Conservation (phyloP, 2,113 vertebrate species). For the rabbit (Oryctolagus cuniculus) region DNA sequence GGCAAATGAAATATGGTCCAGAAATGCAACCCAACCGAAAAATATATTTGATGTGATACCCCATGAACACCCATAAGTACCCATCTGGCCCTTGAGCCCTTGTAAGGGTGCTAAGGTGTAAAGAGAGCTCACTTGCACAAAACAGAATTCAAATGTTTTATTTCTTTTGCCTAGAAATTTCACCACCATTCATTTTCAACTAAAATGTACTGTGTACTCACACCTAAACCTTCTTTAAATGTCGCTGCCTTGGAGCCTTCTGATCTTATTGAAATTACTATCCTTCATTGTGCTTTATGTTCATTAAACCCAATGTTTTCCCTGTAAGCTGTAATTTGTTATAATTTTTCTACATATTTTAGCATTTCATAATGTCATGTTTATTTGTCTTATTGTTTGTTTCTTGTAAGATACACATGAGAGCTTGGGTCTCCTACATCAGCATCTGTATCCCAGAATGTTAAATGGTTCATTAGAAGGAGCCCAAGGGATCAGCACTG, state of each 20-base stretch:
- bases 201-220: neutral
- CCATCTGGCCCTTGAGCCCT: neutral
- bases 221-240: neutral
- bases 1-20: constrained; percentile 28
- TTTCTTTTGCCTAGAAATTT: neutral
- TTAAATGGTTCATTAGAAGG: neutral
- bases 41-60: neutral
- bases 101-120: neutral
- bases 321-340: neutral
- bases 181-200: neutral
- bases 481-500: neutral
- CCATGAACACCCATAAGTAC: neutral
- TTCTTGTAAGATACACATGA: neutral
- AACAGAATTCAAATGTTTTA: neutral
- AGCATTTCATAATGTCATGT: neutral
- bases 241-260: neutral
- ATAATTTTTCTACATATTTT: neutral
- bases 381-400: neutral
- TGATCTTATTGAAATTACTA: neutral
- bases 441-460: neutral
- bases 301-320: neutral
- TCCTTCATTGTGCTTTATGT: no score
- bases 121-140: neutral
- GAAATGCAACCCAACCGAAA: constrained; percentile 1
- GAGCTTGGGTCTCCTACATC: neutral